Percentiles rank a stretch among this genome's conserved stretches.
Evolutionary conservation across 2,888 invertebrate genomes (phyloP).

Genomic region (Siphlonurus alternatus): DNA sequence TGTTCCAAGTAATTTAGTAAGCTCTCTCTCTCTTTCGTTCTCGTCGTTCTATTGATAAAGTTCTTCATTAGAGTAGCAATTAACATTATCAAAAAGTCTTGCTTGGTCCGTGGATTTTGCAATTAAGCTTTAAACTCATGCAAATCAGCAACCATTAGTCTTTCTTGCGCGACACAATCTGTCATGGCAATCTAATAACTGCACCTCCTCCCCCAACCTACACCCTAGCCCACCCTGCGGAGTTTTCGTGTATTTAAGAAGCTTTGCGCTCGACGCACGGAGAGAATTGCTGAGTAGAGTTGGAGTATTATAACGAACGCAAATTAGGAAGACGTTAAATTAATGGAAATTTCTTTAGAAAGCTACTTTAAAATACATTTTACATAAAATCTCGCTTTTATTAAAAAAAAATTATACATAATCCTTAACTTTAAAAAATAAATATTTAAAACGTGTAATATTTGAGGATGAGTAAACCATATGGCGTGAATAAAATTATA

Average conservation of each 20-base stretch:
- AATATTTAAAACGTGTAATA: too few relatives aligned
- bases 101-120: slow-evolving; percentile 9
- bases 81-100: slow-evolving; percentile 15
- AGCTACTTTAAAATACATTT: background rate
- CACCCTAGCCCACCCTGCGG: background rate
- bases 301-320: background rate
- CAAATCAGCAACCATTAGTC: slow-evolving; percentile 14
- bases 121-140: slow-evolving; percentile 15
- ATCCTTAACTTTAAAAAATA: too few relatives aligned
- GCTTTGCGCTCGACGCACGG: background rate
- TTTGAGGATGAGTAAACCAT: too few relatives aligned
- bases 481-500: too few relatives aligned
- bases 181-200: slow-evolving; percentile 15
- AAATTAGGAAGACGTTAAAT: background rate
- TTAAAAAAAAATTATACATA: too few relatives aligned
- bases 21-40: background rate
- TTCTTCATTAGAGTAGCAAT: slow-evolving; percentile 9
- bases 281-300: background rate
- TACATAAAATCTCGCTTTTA: background rate
- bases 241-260: background rate
- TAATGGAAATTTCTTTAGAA: background rate
- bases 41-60: slow-evolving; percentile 1
- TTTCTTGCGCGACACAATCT: slow-evolving; percentile 14
- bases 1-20: background rate
- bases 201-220: background rate